Conservation (phyloP, 2,888 invertebrate genomes). For the Serrognathus titanus region DNA sequence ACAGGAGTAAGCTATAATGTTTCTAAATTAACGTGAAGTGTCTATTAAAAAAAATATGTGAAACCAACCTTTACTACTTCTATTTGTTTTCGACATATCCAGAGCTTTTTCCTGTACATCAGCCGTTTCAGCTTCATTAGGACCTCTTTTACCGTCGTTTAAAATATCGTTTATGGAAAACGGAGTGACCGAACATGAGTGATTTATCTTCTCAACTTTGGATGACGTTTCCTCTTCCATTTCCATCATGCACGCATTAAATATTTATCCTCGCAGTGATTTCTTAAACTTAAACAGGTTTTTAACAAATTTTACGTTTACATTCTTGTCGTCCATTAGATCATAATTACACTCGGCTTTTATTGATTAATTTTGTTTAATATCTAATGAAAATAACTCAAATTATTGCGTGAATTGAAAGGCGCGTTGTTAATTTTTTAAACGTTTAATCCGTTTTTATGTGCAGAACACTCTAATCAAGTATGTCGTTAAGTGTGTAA, state of each 20-base stretch:
- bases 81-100: conserved; percentile 48
- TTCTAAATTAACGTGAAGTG: not conserved
- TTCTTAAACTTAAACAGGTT: not conserved
- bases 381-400: too few species aligned
- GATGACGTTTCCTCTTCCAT: conserved; percentile 21
- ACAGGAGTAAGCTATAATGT: too few species aligned
- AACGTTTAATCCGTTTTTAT: not conserved
- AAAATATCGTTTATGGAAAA: conserved; percentile 73
- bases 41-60: not conserved
- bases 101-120: conserved; percentile 42
- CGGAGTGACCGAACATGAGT: conserved; percentile 52
- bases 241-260: conserved; percentile 3
- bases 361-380: too few species aligned
- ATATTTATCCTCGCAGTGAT: not conserved
- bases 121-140: conserved; percentile 14
- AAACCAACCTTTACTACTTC: conserved; percentile 30
- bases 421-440: too few species aligned
- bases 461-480: not conserved
- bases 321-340: too few species aligned
- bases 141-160: conserved; percentile 48
- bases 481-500: not conserved
- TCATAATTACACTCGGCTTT: too few species aligned
- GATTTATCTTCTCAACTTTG: conserved; percentile 19
- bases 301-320: not conserved
- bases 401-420: not conserved